These are phyloP conservation scores for Hyppa rectilinea DNA, from an alignment of 2,888 invertebrate genomes.

Conservation along the genomic window DNA sequence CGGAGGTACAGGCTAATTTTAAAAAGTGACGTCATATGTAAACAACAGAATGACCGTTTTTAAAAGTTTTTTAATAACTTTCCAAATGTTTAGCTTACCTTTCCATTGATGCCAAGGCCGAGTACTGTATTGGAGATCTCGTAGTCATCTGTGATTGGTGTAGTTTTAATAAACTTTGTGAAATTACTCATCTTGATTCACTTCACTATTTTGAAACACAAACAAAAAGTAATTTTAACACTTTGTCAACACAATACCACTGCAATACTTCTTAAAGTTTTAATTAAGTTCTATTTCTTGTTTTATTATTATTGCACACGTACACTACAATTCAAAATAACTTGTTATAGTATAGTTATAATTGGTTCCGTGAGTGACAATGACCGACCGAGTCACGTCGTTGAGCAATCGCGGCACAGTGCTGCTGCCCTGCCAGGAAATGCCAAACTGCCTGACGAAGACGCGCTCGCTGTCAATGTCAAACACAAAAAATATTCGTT, in stretches of 20 bases:
- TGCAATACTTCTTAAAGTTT: constrained; percentile 41
- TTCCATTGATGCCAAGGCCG: constrained; percentile 99
- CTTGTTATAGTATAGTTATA: constrained; percentile 38
- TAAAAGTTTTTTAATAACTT: constrained; percentile 44
- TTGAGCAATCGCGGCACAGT: constrained; percentile 58
- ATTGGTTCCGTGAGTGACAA: constrained; percentile 34
- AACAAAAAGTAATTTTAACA: constrained; percentile 60
- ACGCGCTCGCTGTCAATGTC: constrained; percentile 12
- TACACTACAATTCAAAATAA: constrained; percentile 35
- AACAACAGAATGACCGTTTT: constrained; percentile 65
- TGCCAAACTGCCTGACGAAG: constrained; percentile 2
- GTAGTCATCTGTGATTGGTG: constrained; percentile 97
- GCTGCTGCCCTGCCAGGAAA: constrained; percentile 39
- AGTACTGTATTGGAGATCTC: constrained; percentile 97
- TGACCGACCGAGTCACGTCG: constrained; percentile 55
- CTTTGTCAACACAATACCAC: constrained; percentile 67
- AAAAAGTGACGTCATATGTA: constrained; percentile 77
- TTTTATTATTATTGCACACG: constrained; percentile 44
- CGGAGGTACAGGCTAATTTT: constrained; percentile 69
- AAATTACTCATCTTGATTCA: constrained; percentile 83
- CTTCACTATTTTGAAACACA: constrained; percentile 67
- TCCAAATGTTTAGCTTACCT: constrained; percentile 86
- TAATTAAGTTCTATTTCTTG: constrained; percentile 6
- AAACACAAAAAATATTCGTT: constrained; percentile 1
- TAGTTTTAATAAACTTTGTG: constrained; percentile 92